Evolutionary conservation across 2,797 vertebrate genomes (phyloP), one percentile per base, ranked within the genome.

Genomic region (Rhinichthys osculus): DNA sequence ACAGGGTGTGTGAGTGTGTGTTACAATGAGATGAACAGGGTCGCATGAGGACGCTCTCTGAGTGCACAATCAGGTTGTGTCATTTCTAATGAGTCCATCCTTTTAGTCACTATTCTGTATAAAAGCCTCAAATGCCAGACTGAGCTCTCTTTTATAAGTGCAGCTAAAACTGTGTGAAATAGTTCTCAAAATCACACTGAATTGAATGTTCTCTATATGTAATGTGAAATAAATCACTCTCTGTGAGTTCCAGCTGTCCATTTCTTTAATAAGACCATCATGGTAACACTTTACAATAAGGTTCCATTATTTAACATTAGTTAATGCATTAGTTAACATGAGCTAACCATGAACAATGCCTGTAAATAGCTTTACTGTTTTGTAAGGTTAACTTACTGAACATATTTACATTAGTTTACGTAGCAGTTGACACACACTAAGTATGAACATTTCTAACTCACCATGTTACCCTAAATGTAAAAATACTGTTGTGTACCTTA

Each of bases 141-240:
- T 16, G 19, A 44, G 42, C 38, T 0, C 21, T 73, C 70, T 27
- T n/a, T n/a, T 47, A 10, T 35, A 50, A 83, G 57, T 83, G 82
- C 33, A 69, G 13, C 64, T 35, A 14, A 38, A 38, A 21, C n/a
- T 30, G 76, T 76, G 47, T 23, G 40, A 64, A 42, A 21, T 16
- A 5, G 8, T 23, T 27, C 80, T 62, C 16, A 42, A 30, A 81
- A 40, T 82, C 50, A 50, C 42, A 21, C 19, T 52, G 13, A 71
- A 77, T 11, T 70, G 11, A 70, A 70, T 62, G 66, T 71, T 23
- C 64, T 78, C 6, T 11, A 30, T 21, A 21, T 23, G 1, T 23
- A 17, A 38, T 27, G 54, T 74, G 47, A 83, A 71, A 78, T 78
- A 87, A 66, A 84, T 54, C 19, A 54, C 38, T 52, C 50, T 30